Percentiles rank a stretch among this genome's conserved stretches.
Evolutionary conservation across 2,888 invertebrate genomes (phyloP).

Genomic region (Euproctis similis): DNA sequence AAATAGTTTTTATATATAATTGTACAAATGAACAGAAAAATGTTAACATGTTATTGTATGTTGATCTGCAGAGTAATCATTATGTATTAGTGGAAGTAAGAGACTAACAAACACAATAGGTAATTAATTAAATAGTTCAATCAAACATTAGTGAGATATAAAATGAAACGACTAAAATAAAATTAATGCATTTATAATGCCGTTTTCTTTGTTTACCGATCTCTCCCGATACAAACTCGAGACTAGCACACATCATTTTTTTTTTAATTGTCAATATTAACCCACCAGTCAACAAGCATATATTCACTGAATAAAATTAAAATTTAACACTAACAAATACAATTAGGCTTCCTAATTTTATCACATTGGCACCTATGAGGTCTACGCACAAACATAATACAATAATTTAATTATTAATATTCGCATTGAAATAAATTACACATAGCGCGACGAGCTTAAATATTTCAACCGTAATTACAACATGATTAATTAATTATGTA

Average conservation of each 20-base stretch:
- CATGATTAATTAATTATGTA: conserved; percentile 24
- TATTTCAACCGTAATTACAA: conserved; percentile 26
- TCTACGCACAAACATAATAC: conserved; percentile 53
- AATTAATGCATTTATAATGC: conserved; percentile 72
- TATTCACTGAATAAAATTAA: conserved; percentile 38
- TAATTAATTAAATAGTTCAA: too few relatives aligned
- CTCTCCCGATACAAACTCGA: conserved; percentile 33
- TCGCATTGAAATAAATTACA: conserved; percentile 63
- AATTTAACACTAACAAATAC: conserved; percentile 40
- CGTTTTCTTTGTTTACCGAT: conserved; percentile 51
- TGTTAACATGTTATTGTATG: too few relatives aligned
- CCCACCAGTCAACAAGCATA: conserved; percentile 29
- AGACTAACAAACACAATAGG: too few relatives aligned
- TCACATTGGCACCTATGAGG: conserved; percentile 73
- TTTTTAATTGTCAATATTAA: conserved; percentile 33
- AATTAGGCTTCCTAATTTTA: conserved; percentile 66
- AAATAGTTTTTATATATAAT: too few relatives aligned
- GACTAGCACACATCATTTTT: conserved; percentile 41
- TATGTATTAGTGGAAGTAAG: too few relatives aligned
- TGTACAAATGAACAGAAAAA: too few relatives aligned
- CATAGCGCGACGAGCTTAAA: conserved; percentile 35
- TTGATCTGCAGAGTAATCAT: too few relatives aligned
- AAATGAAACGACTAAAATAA: conserved; percentile 45
- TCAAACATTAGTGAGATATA: too few relatives aligned
- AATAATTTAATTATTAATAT: conserved; percentile 51